Evolutionary conservation across 1,140 invertebrate genomes (phyloP).

Genomic region (Diabrotica undecimpunctata): DNA sequence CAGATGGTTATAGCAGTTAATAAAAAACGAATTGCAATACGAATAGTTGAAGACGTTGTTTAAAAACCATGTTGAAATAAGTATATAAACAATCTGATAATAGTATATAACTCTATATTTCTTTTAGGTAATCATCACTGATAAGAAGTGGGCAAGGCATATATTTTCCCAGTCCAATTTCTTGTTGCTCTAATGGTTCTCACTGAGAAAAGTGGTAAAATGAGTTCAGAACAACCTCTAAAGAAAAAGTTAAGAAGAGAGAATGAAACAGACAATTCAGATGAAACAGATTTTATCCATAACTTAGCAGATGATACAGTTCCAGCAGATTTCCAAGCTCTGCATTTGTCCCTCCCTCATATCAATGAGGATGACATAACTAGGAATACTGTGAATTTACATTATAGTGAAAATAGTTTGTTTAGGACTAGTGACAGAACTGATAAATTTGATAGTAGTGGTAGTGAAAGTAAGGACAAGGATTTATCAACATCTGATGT

Average conservation of each 20-base stretch:
- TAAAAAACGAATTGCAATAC: too few species aligned
- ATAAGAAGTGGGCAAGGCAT: background rate
- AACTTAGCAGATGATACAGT: slow-evolving; percentile 36
- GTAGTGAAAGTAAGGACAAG: slow-evolving; percentile 20
- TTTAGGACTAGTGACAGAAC: slow-evolving; percentile 36
- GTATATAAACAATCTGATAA: too few species aligned
- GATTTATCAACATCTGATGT: slow-evolving; percentile 23
- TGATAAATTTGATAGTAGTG: slow-evolving; percentile 26
- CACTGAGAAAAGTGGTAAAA: slow-evolving; percentile 43
- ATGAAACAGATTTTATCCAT: slow-evolving; percentile 51
- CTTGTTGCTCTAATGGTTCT: slow-evolving; percentile 45
- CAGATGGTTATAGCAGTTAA: too few species aligned
- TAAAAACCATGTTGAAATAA: too few species aligned
- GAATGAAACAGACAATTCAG: slow-evolving; percentile 53
- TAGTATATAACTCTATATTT: too few species aligned
- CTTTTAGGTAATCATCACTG: slow-evolving; percentile 8
- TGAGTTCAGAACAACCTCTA: slow-evolving; percentile 67
- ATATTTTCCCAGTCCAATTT: slow-evolving; percentile 10
- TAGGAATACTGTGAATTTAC: slow-evolving; percentile 34
- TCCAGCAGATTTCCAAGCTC: slow-evolving; percentile 34
- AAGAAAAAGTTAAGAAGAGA: slow-evolving; percentile 70
- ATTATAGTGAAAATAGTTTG: slow-evolving; percentile 31
- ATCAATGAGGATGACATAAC: slow-evolving; percentile 41
- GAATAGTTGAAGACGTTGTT: too few species aligned
- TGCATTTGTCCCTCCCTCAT: slow-evolving; percentile 42